Conservation (phyloP, 1,140 invertebrate genomes). For the Pachyrhynchus sulphureomaculatus region DNA sequence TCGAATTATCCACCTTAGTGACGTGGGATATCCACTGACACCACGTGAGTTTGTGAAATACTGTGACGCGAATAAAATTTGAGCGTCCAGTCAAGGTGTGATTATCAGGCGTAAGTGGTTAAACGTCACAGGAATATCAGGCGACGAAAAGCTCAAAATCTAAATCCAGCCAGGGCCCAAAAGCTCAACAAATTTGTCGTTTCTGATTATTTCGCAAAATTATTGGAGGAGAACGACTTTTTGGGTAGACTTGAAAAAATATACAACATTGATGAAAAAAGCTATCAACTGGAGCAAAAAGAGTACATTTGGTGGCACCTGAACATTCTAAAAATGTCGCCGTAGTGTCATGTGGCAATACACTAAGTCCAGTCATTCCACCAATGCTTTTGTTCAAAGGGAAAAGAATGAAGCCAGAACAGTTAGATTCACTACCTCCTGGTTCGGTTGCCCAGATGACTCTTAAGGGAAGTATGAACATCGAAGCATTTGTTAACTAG, state of each 20-base stretch:
- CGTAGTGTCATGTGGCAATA: constrained; percentile 47
- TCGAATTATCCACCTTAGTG: no score
- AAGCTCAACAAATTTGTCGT: constrained; percentile 48
- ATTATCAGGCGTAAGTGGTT: no score
- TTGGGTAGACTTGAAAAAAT: constrained; percentile 40
- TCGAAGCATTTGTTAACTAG: constrained; percentile 44
- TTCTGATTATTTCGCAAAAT: constrained; percentile 44
- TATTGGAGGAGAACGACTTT: constrained; percentile 37
- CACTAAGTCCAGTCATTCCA: constrained; percentile 44
- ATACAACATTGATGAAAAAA: constrained; percentile 53
- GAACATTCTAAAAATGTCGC: constrained; percentile 49
- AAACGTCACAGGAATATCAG: constrained; percentile 35
- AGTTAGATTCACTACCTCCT: constrained; percentile 40
- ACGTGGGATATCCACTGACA: no score
- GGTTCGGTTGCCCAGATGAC: constrained; percentile 42
- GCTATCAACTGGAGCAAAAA: constrained; percentile 44
- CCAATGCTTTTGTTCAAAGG: constrained; percentile 51
- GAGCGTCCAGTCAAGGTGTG: no score
- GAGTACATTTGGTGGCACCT: constrained; percentile 41
- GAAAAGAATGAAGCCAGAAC: constrained; percentile 42
- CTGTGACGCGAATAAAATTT: no score
- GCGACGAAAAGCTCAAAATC: constrained; percentile 38
- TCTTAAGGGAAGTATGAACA: constrained; percentile 49
- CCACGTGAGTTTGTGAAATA: no score
- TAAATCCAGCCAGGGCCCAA: constrained; percentile 47